Evolutionary conservation across 2,113 vertebrate genomes (phyloP).

Genomic region (Girardinichthys multiradiatus): DNA sequence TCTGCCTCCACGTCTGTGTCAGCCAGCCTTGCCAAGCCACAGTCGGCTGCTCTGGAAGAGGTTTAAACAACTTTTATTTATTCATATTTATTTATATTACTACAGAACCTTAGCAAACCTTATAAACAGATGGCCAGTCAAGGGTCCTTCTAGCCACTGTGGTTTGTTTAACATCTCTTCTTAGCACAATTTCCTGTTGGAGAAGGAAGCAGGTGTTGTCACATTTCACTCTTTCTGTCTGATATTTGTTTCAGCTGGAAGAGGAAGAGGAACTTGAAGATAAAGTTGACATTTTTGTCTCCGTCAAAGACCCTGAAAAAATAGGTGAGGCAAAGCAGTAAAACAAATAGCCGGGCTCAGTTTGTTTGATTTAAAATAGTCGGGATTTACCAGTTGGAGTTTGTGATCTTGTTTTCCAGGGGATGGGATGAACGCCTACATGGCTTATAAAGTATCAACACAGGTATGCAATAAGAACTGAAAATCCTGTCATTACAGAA

Average conservation of each 20-base stretch:
- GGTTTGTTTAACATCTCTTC: neutral
- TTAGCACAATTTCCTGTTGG: neutral
- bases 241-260: conserved; percentile 72
- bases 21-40: conserved; percentile 77
- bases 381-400: neutral
- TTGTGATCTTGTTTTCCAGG: conserved; percentile 72
- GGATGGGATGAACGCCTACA: conserved; percentile 97
- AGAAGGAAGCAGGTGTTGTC: neutral
- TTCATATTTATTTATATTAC: neutral
- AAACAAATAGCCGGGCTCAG: neutral
- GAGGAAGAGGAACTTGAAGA: conserved; percentile 93
- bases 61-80: conserved; percentile 69
- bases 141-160: neutral
- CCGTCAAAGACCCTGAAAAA: conserved; percentile 95
- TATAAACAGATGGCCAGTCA: neutral
- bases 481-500: too few relatives aligned
- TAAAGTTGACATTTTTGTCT: conserved; percentile 89
- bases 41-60: conserved; percentile 85
- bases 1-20: conserved; percentile 69
- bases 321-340: conserved; percentile 83
- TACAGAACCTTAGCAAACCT: neutral
- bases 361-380: neutral
- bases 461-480: conserved; percentile 82
- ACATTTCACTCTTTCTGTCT: neutral
- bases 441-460: conserved; percentile 96